Evolutionary conservation across 2,113 vertebrate species (phyloP), one percentile per base, ranked within the genome.

Genomic region (Ctenodactylus gundi): DNA sequence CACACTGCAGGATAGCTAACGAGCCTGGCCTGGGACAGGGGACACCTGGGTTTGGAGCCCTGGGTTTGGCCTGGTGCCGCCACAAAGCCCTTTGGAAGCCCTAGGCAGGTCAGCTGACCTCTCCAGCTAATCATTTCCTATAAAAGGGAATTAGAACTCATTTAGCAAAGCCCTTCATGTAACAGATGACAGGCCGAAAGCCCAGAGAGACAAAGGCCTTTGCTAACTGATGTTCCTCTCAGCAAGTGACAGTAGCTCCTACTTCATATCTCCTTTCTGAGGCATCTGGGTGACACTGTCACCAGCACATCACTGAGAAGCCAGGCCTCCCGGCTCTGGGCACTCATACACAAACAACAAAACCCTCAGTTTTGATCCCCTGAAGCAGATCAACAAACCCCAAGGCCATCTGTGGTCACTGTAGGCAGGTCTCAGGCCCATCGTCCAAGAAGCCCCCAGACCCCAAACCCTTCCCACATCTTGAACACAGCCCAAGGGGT

Each of bases 1-100:
- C n/a, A 31, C 11, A 20, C 39, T 27, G 6, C 25, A 62, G 27
- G n/a, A 31, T 21, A 2, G 73, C 29, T 53, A n/a, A 70, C 25
- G 53, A 25, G 49, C 18, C 51, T 0, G 1, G 36, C 15, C 65
- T 20, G 44, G 27, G 21, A 18, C 0, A 0, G 0, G 49, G 34
- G 36, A 65, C 36, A 65, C 12, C 51, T 18, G 10, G 78, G 60
- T 91, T 51, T 80, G 3, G 6, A 51, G 73, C 55, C 29, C 64
- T 12, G 34, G n/a, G 84, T 3, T 76, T 18, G 81, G 88, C 36
- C 51, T 20, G 4, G 15, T 6, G 29, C n/a, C 44, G 68, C 70
- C 46, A 82, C 18, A 88, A 36, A 53, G 34, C 14, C 34, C 27
- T 39, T 27, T 6, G 41, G 70, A 57, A 67, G 8, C 34, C 36